A percentile compares a stretch with the other conserved stretches of the same genome.
Evolutionary conservation across 2,113 vertebrate genomes (phyloP).

Genomic region (Phaetusa simplex): DNA sequence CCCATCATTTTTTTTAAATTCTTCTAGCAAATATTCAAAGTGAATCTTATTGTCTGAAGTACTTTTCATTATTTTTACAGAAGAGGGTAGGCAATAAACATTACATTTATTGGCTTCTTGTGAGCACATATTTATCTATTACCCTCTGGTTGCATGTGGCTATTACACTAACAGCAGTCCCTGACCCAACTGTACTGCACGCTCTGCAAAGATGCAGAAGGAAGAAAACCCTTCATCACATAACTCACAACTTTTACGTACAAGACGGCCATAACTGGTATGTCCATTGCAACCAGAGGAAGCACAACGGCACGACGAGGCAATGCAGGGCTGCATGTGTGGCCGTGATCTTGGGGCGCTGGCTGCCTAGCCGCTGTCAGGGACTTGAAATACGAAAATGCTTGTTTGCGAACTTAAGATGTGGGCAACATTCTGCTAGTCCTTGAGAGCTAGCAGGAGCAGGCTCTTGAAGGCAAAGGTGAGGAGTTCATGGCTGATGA

Average conservation of each 20-base stretch:
- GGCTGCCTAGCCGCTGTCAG: neutral
- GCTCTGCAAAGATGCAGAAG: neutral
- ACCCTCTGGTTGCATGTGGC: neutral
- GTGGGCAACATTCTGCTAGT: neutral
- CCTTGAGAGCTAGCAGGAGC: neutral
- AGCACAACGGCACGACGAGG: neutral
- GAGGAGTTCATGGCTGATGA: conserved; percentile 36
- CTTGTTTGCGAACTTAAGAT: neutral
- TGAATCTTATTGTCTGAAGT: neutral
- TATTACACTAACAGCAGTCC: neutral
- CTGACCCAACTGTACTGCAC: neutral
- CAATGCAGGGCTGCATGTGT: neutral
- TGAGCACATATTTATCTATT: neutral
- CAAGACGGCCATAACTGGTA: neutral
- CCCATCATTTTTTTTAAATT: neutral
- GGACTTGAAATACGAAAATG: neutral
- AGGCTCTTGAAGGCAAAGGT: neutral
- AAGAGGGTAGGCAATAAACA: neutral
- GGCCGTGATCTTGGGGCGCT: neutral
- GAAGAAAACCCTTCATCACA: neutral
- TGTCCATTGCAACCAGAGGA: neutral
- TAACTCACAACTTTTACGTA: neutral
- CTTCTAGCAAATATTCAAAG: neutral
- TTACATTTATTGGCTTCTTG: neutral
- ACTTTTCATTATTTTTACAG: neutral